Base-by-base conservation (phyloP, 2,113 vertebrate genomes). In the Odontesthes bonariensis region DNA sequence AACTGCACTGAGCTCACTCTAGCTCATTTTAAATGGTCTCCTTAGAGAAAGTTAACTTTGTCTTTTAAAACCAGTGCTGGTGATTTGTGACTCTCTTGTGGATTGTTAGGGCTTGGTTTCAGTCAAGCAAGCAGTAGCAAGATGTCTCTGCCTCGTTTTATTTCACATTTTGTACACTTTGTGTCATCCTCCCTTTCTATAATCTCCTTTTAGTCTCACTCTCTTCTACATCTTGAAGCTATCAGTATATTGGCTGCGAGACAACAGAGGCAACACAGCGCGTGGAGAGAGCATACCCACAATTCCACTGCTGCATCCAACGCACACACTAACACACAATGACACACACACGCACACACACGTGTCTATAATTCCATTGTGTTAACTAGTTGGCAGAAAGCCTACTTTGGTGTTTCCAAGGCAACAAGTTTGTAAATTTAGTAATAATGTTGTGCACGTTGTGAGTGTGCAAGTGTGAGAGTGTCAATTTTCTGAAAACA, bases 191-290 rank as follows among this genome's bases (percentile, higher is more conserved):
- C 22, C 32, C 19, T 12, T 56, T 33, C 65, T 59, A 31, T 62
- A 33, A 35, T 70, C 66, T 79, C 64, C 8, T 63, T 70, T 27
- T 40, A 53, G 33, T 63, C 75, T 56, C 60, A 51, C 52, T 40
- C 71, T 79, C 68, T 83, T 57, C 61, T 73, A 86, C 88, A 90
- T 89, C 88, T 92, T 90, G 90, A 89, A 89, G 66, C 77, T 59
- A 91, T 91, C 83, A 87, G 88, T 59, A 31, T 75, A 52, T 82
- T 91, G 86, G 87, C 88, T 82, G 84, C 0, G 5, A 73, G 58
- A 86, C 81, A 83, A 73, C 77, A 78, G 73, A 72, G 70, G 67
- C 79, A 79, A 76, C 19, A n/a, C 54, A 79, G 68, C 87, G 81
- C 80, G 77, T 90, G 88, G 77, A 84, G 82, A 75, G 69, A 86